phyloP scores from a whole-genome alignment of 2,113 vertebrate genomes.

The Mirounga angustirostris region DNA sequence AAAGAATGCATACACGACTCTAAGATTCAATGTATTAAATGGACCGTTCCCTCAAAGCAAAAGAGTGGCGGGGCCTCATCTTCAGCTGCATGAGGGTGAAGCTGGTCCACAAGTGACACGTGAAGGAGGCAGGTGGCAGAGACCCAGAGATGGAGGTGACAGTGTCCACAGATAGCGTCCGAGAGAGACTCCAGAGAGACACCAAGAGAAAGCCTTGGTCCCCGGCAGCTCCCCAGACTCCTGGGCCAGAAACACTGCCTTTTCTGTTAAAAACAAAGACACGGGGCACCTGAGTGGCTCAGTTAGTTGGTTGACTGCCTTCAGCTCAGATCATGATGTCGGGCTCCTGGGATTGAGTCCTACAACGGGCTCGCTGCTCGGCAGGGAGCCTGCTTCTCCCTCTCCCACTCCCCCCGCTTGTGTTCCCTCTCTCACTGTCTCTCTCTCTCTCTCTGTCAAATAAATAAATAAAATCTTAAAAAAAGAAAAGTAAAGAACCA shows the following conservation, averaged over 20 bases:
- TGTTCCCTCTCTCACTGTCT: no score
- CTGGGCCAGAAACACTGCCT: not conserved
- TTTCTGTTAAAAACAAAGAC: not conserved
- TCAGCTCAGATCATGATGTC: no score
- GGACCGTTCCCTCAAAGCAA: not conserved
- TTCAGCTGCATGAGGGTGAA: fast-evolving
- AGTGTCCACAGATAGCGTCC: not conserved
- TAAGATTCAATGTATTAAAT: not conserved
- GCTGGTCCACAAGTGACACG: not conserved
- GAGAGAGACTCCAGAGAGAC: not conserved
- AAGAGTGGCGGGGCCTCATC: not conserved
- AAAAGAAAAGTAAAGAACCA: not conserved
- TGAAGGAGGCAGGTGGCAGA: not conserved
- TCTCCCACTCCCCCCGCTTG: no score
- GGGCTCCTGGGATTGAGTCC: no score
- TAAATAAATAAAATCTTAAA: no score
- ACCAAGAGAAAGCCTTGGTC: not conserved
- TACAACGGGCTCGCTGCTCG: no score
- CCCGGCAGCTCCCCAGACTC: not conserved
- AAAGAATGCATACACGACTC: not conserved
- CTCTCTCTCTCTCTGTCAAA: no score
- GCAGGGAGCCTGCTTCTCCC: no score
- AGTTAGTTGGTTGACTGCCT: no score
- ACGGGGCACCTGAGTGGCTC: no score
- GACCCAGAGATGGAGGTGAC: not conserved